These are phyloP conservation scores for Psilopogon haemacephalus DNA, from an alignment of 2,113 vertebrate genomes.

Conservation along the genomic window DNA sequence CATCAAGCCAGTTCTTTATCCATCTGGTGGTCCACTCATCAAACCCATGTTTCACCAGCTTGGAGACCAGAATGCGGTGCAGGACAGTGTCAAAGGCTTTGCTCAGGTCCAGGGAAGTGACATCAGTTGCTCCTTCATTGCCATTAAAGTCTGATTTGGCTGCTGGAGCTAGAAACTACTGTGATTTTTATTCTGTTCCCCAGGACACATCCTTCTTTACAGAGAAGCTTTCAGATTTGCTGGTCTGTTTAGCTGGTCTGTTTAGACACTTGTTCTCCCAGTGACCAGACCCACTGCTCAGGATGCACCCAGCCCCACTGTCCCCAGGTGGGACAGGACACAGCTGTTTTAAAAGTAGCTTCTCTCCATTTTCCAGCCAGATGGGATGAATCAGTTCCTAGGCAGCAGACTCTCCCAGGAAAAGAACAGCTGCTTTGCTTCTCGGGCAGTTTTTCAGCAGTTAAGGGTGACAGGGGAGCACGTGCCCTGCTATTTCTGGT, in stretches of 20 bases:
- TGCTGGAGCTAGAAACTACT: not conserved
- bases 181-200: not conserved
- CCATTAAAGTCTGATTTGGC: not conserved
- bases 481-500: not conserved
- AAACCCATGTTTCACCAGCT: too few species aligned
- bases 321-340: not conserved
- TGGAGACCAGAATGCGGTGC: too few species aligned
- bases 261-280: not conserved
- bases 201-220: not conserved
- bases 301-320: not conserved
- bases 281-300: not conserved
- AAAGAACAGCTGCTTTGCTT: conserved; percentile 11
- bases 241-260: not conserved
- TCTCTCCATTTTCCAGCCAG: not conserved
- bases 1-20: too few species aligned
- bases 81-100: too few species aligned
- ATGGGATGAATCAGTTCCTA: not conserved
- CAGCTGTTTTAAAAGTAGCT: not conserved
- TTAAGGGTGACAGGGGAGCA: not conserved
- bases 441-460: not conserved
- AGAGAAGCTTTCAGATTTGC: not conserved
- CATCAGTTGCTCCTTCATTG: too few species aligned
- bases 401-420: not conserved
- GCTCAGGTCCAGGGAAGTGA: too few species aligned
- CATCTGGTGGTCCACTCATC: too few species aligned